A percentile compares a stretch with the other conserved stretches of the same genome.
Evolutionary conservation across 2,888 invertebrate genomes (phyloP).

Genomic region (Drosophila longiperda): DNA sequence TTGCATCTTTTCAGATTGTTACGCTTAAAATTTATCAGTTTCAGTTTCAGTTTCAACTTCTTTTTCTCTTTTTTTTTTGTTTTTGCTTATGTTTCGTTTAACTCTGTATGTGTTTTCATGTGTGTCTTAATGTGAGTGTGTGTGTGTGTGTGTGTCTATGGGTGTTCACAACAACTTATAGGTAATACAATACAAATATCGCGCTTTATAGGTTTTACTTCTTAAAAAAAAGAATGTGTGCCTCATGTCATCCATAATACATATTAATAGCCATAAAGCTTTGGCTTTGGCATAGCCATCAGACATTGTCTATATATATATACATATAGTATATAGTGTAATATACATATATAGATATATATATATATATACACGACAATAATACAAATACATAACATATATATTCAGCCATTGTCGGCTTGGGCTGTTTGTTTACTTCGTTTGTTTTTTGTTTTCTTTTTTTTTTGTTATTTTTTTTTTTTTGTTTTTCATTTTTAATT

Average conservation of each 20-base stretch:
- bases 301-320: conserved; percentile 54
- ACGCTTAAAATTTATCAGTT: conserved; percentile 72
- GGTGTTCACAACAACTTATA: conserved; percentile 73
- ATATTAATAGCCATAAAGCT: conserved; percentile 64
- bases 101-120: conserved; percentile 41
- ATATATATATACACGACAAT: conserved; percentile 55
- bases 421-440: conserved; percentile 34
- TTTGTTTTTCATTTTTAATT: conserved; percentile 50
- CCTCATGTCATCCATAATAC: conserved; percentile 84
- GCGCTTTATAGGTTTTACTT: conserved; percentile 70
- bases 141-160: conserved; percentile 15
- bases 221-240: conserved; percentile 80
- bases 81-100: conserved; percentile 31
- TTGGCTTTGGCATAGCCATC: conserved; percentile 45
- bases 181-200: conserved; percentile 79
- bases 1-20: conserved; percentile 58
- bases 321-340: conserved; percentile 15
- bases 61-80: conserved; percentile 59
- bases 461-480: conserved; percentile 14
- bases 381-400: conserved; percentile 58
- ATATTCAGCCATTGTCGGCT: conserved; percentile 36
- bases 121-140: background rate
- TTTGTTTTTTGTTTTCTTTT: conserved; percentile 24
- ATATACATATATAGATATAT: conserved; percentile 23
- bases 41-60: conserved; percentile 69